These are phyloP conservation scores for Melinaea marsaeus DNA, from an alignment of 2,888 invertebrate genomes.

Conservation along the genomic window DNA sequence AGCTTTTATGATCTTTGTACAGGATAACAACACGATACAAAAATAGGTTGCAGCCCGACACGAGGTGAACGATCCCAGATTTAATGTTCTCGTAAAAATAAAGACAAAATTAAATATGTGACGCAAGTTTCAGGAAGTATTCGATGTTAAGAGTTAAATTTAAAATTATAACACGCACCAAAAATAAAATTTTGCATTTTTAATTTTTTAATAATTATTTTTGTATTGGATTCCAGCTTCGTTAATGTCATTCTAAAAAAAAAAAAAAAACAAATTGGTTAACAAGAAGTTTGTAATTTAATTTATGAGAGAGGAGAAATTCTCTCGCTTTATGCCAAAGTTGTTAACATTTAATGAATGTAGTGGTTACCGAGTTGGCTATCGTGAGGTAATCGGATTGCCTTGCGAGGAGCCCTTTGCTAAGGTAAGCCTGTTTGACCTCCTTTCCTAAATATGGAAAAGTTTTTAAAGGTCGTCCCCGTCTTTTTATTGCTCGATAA, in stretches of 20 bases:
- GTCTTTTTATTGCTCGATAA: conserved; percentile 34
- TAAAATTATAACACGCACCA: conserved; percentile 28
- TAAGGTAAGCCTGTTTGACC: conserved; percentile 62
- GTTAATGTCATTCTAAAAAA: background rate
- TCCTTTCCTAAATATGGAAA: conserved; percentile 69
- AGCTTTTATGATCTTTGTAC: conserved; percentile 34
- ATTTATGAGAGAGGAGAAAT: background rate
- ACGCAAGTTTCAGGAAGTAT: conserved; percentile 48
- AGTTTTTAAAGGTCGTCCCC: conserved; percentile 59
- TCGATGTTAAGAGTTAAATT: conserved; percentile 45
- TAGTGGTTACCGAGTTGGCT: conserved; percentile 41
- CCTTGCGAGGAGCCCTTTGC: conserved; percentile 52
- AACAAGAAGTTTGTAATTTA: background rate
- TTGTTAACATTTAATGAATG: conserved; percentile 39
- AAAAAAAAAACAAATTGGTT: background rate
- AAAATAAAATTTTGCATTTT: too few species aligned
- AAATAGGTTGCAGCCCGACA: conserved; percentile 39
- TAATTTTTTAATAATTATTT: too few species aligned
- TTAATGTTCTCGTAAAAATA: conserved; percentile 60
- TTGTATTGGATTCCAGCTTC: too few species aligned
- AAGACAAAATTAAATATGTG: conserved; percentile 38
- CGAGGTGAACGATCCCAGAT: conserved; percentile 53
- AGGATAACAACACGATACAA: conserved; percentile 42
- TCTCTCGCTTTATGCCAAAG: conserved; percentile 12
- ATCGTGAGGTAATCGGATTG: conserved; percentile 57